Percentiles rank a stretch among this genome's conserved stretches.
Evolutionary conservation across 1,140 invertebrate species (phyloP).

Genomic region (Pantala flavescens): DNA sequence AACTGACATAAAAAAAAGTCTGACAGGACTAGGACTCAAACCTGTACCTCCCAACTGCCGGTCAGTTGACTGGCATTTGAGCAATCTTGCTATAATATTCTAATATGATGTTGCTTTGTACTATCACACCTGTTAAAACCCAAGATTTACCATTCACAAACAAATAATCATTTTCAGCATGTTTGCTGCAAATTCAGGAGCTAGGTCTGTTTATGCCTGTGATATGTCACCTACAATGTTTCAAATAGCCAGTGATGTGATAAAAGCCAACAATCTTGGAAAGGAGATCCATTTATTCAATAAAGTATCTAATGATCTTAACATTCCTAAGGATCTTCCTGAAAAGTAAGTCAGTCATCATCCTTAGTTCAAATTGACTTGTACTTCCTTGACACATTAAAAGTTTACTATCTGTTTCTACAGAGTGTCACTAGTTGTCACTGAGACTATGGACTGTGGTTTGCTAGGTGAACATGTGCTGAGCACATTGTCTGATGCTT

Average conservation of each 20-base stretch:
- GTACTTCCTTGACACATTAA: not conserved
- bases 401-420: conserved; percentile 24
- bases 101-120: no score
- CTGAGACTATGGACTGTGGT: conserved; percentile 68
- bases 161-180: conserved; percentile 43
- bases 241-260: conserved; percentile 44
- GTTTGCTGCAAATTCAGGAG: conserved; percentile 46
- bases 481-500: conserved; percentile 54
- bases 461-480: conserved; percentile 64
- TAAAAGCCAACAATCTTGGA: conserved; percentile 38
- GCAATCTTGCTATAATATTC: no score
- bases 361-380: not conserved
- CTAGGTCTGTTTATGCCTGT: conserved; percentile 48
- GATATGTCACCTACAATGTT: conserved; percentile 53
- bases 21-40: no score
- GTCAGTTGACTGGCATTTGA: no score
- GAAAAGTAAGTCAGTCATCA: conserved; percentile 30
- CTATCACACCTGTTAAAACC: no score
- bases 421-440: conserved; percentile 53
- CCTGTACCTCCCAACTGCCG: no score
- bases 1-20: no score
- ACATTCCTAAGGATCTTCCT: conserved; percentile 43
- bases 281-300: conserved; percentile 36
- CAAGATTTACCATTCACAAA: no score
- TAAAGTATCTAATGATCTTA: conserved; percentile 42